Conservation (phyloP, 2,888 invertebrate species). For the Ypsolopha scabrella region DNA sequence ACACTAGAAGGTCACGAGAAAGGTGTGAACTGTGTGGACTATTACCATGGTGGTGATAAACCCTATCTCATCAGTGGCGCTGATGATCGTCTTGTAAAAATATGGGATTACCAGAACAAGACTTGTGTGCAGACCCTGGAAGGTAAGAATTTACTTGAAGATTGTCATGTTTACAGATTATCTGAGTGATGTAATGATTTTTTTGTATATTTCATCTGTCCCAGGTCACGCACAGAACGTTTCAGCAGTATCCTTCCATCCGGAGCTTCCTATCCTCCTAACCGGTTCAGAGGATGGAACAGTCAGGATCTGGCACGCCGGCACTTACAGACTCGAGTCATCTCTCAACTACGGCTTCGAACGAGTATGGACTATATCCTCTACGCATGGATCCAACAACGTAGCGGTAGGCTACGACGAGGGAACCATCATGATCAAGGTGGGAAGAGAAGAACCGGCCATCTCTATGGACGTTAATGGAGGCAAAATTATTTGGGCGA, state of each 20-base stretch:
- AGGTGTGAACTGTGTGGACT: slow-evolving; percentile 99
- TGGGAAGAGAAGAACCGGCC: slow-evolving; percentile 98
- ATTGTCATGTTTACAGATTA: background rate
- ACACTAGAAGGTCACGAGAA: slow-evolving; percentile 98
- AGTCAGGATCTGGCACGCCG: slow-evolving; percentile 98
- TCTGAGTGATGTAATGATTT: background rate
- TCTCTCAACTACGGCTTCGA: slow-evolving; percentile 98
- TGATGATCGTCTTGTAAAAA: slow-evolving; percentile 97
- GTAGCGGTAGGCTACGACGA: slow-evolving; percentile 98
- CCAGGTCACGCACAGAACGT: slow-evolving; percentile 95
- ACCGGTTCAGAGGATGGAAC: slow-evolving; percentile 99
- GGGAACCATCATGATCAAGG: slow-evolving; percentile 94
- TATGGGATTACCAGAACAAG: slow-evolving; percentile 99
- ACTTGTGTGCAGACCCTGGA: slow-evolving; percentile 99
- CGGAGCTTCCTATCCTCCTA: slow-evolving; percentile 95
- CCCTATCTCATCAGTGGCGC: slow-evolving; percentile 99
- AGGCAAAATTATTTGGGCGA: slow-evolving; percentile 99
- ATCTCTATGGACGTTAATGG: slow-evolving; percentile 99
- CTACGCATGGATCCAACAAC: slow-evolving; percentile 94
- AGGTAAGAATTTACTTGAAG: slow-evolving; percentile 33
- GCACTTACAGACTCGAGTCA: slow-evolving; percentile 96
- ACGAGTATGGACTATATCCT: slow-evolving; percentile 96
- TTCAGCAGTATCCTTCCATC: slow-evolving; percentile 96
- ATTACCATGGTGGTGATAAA: slow-evolving; percentile 99
- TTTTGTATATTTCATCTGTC: background rate